Conservation (phyloP, 2,888 invertebrate species). For the Drosophila histrio region DNA sequence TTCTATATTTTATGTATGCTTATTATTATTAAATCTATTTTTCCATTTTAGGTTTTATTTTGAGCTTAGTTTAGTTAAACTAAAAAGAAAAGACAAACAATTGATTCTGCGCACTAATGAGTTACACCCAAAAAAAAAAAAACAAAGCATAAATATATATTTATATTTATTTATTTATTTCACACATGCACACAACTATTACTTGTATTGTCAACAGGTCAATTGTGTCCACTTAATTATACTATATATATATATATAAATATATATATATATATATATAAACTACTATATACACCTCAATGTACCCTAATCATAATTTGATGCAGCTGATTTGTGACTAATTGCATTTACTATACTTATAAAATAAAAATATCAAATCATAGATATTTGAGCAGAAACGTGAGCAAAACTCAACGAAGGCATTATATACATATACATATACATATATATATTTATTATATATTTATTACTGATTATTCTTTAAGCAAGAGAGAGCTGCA, state of each 20-base stretch:
- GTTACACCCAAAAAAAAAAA: constrained; percentile 80
- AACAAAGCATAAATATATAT: constrained; percentile 5
- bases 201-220: constrained; percentile 46
- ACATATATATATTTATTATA: constrained; percentile 10
- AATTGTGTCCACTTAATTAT: constrained; percentile 25
- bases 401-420: constrained; percentile 57
- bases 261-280: constrained; percentile 20
- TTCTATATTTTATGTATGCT: constrained; percentile 35
- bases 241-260: constrained; percentile 21
- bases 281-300: constrained; percentile 36
- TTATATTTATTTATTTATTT: constrained; percentile 13
- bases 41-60: constrained; percentile 30
- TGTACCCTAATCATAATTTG: constrained; percentile 42
- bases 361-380: constrained; percentile 6
- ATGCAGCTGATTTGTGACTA: constrained; percentile 70
- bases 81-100: constrained; percentile 5
- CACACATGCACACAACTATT: constrained; percentile 24
- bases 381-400: constrained; percentile 15
- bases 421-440: constrained; percentile 44
- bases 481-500: constrained; percentile 10
- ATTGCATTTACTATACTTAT: constrained; percentile 62
- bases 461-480: too few relatives aligned
- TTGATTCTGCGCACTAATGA: constrained; percentile 67
- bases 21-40: constrained; percentile 25
- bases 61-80: constrained; percentile 28